Evolutionary conservation across 2,113 vertebrate genomes (phyloP), one percentile per base, ranked within the genome.

Genomic region (Periophthalmodon schlosseri): DNA sequence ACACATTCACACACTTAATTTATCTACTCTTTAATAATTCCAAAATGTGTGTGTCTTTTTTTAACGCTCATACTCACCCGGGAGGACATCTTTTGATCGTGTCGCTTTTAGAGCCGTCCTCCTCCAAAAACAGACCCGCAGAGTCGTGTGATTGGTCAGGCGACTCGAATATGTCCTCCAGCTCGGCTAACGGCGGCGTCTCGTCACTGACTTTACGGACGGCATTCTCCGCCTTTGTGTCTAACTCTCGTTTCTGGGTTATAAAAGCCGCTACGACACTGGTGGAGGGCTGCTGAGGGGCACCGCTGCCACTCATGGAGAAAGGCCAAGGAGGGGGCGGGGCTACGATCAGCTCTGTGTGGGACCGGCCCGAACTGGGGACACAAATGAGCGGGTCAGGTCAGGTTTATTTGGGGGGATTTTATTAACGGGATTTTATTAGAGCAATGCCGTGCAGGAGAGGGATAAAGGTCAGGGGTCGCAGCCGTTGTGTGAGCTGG

Each of bases 271-370:
- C 90, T 68, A 88, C 70, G 4, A 88, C 78, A 69, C 54, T 85
- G 57, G 80, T 80, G 67, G 88, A 84, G 44, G 88, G 70, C 80
- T 85, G 82, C 78, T 87, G 73, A 52, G 77, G 68, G 68, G 72
- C 50, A 74, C 81, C 10, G 58, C 20, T 75, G 72, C 91, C 91
- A 11, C 68, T 24, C 76, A 84, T 81, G 67, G 91, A 87, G 83
- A 93, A 92, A 1, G 92, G 92, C 91, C 92, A 92, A 0, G 92
- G 92, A 73, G 91, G 91, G 70, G 91, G 91, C 16, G 87, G 89
- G 2, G 89, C 90, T 90, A 91, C 60, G 67, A 92, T 90, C 70
- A 87, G 82, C 85, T 92, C 84, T 68, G 87, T 83, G 68, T 49
- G 57, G 52, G 84, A 72, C 54, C 72, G 81, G 71, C 69, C 72